Base-by-base conservation (phyloP, 1,140 invertebrate genomes). In the Lysiphlebus fabarum region DNA sequence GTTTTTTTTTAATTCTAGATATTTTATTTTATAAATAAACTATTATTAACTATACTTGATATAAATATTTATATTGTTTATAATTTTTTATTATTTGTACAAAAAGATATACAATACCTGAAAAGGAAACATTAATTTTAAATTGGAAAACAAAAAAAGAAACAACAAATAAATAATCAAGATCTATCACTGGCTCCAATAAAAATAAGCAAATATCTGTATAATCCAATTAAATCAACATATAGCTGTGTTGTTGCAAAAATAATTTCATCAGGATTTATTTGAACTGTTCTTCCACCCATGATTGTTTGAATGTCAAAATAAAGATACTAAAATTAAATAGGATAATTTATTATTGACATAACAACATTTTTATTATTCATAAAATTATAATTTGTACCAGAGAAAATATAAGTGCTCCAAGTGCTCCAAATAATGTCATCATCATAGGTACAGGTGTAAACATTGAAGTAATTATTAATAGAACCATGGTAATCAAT, bases 251-350 rank as follows among this genome's bases (percentile, higher is more conserved):
- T 74, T n/a, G 84, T 82, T 17, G 82, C 86, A 63, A 79, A 82
- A 37, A 87, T 76, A 64, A 87, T 81, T 66, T 90, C 87, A 67
- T 90, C 86, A 0, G 86, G 82, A 54, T 72, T 79, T 53, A 89
- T 60, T 65, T 86, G 81, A 62, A 84, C 77, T 64, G 83, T 85
- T 54, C 81, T 76, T 12, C 86, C 86, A 48, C 87, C 88, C 70
- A 89, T 81, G 6, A 89, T 81, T 70, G 83, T 81, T 76, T 89
- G 88, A 2, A 87, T 83, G 66, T 90, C 86, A 65, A 82, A 85
- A 43, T 85, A 82, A 57, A 89, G 70, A 65, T 85, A 89, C 82
- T 85, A 73, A 37, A 74, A 72, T n/a, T 58, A 53, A 34, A 60
- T 44, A n/a, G n/a, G n/a, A 40, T 14, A 8, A 42, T 34, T 43